Evolutionary conservation across 1,140 invertebrate genomes (phyloP).

Genomic region (Penaeus indicus): DNA sequence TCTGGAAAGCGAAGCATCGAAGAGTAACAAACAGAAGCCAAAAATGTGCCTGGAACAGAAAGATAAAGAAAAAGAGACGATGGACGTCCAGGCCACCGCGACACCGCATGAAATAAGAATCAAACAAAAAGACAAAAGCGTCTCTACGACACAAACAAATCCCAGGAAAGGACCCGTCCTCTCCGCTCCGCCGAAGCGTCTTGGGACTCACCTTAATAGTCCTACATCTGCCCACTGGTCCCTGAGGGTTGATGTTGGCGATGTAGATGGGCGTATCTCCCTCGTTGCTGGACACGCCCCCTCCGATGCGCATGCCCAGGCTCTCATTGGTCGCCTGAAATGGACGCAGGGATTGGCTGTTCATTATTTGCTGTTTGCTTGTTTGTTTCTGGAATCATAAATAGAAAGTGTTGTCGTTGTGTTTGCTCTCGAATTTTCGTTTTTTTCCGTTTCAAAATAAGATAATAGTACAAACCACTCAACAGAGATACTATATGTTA

Average conservation of each 20-base stretch:
- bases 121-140: too few relatives aligned
- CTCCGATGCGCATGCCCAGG: constrained; percentile 74
- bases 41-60: background rate
- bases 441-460: too few relatives aligned
- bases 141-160: too few relatives aligned
- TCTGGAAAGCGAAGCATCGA: constrained; percentile 68
- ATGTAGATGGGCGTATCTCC: constrained; percentile 74
- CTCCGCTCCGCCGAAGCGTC: background rate
- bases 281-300: constrained; percentile 72
- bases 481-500: too few relatives aligned
- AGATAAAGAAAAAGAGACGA: background rate
- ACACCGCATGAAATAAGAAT: too few relatives aligned
- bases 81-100: too few relatives aligned
- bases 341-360: background rate
- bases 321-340: constrained; percentile 68
- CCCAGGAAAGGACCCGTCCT: too few relatives aligned
- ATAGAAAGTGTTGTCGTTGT: too few relatives aligned
- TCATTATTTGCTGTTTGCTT: background rate
- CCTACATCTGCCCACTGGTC: constrained; percentile 71
- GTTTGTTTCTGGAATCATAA: too few relatives aligned
- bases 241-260: constrained; percentile 73
- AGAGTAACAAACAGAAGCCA: background rate
- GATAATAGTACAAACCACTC: too few relatives aligned
- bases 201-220: constrained; percentile 71
- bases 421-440: too few relatives aligned